Conservation (phyloP, 2,113 vertebrate species). For the Cryptomyrus ogoouensis region DNA sequence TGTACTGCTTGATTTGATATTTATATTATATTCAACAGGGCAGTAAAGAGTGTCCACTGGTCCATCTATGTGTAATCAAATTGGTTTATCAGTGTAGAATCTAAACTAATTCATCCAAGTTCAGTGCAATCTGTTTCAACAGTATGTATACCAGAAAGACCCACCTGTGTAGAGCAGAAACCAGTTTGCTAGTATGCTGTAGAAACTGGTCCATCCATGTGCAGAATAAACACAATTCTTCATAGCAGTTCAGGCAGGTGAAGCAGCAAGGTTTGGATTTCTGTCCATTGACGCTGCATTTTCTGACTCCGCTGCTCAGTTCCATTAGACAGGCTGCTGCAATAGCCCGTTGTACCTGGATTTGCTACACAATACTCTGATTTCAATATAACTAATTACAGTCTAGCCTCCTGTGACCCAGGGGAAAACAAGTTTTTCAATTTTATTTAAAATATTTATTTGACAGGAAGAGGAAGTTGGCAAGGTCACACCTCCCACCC, state of each 20-base stretch:
- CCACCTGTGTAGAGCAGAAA: not conserved
- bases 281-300: not conserved
- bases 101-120: not conserved
- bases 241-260: not conserved
- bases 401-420: not conserved
- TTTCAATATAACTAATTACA: not conserved
- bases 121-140: not conserved
- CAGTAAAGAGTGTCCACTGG: not conserved
- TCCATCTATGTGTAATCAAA: not conserved
- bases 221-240: not conserved
- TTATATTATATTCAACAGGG: not conserved
- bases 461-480: not conserved
- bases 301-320: not conserved
- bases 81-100: not conserved
- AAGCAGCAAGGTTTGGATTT: not conserved
- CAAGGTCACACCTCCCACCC: not conserved
- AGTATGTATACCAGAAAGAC: not conserved
- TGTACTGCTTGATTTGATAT: not conserved
- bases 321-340: not conserved
- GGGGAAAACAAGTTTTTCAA: not conserved
- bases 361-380: not conserved
- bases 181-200: not conserved
- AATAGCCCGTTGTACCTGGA: not conserved
- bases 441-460: not conserved
- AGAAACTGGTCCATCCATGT: not conserved